These are phyloP conservation scores for Drosophila emarginata DNA, from an alignment of 2,888 invertebrate species.

Conservation along the genomic window DNA sequence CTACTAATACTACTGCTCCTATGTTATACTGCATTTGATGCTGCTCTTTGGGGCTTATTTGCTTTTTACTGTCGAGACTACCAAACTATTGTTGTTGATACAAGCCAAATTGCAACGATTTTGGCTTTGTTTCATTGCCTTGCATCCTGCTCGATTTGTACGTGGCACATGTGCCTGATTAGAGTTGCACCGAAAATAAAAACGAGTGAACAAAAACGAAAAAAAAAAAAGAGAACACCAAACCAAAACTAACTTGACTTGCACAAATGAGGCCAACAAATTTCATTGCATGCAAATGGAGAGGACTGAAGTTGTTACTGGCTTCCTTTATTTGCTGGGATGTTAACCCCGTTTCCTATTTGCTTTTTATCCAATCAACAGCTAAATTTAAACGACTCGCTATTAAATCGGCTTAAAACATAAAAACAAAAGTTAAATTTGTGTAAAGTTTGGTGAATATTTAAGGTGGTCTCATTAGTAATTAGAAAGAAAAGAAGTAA, in stretches of 20 bases:
- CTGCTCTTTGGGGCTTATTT: conserved; percentile 51
- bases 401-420: conserved; percentile 38
- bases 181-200: conserved; percentile 29
- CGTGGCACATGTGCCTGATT: conserved; percentile 62
- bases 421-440: no score
- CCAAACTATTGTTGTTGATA: conserved; percentile 60
- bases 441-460: no score
- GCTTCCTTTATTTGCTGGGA: background rate
- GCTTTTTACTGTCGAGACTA: conserved; percentile 43
- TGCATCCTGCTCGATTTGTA: conserved; percentile 37
- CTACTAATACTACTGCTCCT: conserved; percentile 26
- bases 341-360: background rate
- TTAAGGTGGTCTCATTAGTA: no score
- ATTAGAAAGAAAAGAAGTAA: no score
- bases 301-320: conserved; percentile 19
- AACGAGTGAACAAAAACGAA: background rate
- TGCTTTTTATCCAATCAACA: conserved; percentile 47
- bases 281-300: conserved; percentile 53
- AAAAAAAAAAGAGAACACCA: background rate
- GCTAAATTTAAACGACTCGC: conserved; percentile 8
- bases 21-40: background rate
- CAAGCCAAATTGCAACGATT: conserved; percentile 67
- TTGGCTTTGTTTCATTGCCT: conserved; percentile 47
- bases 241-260: conserved; percentile 27
- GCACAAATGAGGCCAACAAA: conserved; percentile 34